A percentile compares a stretch with the other conserved stretches of the same genome.
These are phyloP conservation scores for Myotis daubentonii DNA, from an alignment of 2,797 vertebrate species.

Conservation along the genomic window DNA sequence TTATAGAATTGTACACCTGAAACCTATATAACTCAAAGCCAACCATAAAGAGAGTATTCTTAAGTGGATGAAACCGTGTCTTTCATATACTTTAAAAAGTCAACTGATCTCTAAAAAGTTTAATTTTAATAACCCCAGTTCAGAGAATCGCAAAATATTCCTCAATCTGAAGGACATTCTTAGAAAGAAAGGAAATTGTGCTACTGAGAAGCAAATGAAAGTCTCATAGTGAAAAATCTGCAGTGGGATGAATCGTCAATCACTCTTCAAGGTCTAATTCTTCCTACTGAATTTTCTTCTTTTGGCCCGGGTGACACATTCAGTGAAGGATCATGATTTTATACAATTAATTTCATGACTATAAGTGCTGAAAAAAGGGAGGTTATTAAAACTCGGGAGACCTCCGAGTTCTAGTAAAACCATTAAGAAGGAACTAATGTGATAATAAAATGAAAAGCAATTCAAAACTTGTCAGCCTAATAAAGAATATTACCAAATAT, in stretches of 20 bases:
- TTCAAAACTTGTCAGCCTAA: slow-evolving; percentile 78
- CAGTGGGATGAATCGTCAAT: slow-evolving; percentile 11
- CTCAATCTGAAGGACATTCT: slow-evolving; percentile 41
- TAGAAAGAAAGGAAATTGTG: slow-evolving; percentile 26
- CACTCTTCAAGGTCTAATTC: slow-evolving; percentile 67
- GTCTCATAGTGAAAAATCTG: slow-evolving; percentile 22
- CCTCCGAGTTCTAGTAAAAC: slow-evolving; percentile 72
- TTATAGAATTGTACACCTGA: too few species aligned
- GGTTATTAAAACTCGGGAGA: slow-evolving; percentile 76
- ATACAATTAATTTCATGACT: slow-evolving; percentile 72
- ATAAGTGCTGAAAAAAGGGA: slow-evolving; percentile 70
- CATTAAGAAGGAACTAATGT: slow-evolving; percentile 81
- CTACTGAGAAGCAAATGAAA: neutral
- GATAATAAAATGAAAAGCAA: slow-evolving; percentile 78
- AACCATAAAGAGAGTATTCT: neutral
- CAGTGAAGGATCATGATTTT: slow-evolving; percentile 67
- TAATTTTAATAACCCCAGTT: neutral
- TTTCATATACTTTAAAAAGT: slow-evolving; percentile 35
- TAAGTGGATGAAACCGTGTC: neutral
- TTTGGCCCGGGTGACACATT: slow-evolving; percentile 61
- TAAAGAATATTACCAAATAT: slow-evolving; percentile 76
- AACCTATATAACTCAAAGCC: neutral
- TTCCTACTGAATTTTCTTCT: slow-evolving; percentile 58
- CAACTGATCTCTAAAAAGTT: slow-evolving; percentile 21
- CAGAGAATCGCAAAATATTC: slow-evolving; percentile 46